Base-by-base conservation (phyloP, 1,140 invertebrate species). In the Lepeophtheirus salmonis region DNA sequence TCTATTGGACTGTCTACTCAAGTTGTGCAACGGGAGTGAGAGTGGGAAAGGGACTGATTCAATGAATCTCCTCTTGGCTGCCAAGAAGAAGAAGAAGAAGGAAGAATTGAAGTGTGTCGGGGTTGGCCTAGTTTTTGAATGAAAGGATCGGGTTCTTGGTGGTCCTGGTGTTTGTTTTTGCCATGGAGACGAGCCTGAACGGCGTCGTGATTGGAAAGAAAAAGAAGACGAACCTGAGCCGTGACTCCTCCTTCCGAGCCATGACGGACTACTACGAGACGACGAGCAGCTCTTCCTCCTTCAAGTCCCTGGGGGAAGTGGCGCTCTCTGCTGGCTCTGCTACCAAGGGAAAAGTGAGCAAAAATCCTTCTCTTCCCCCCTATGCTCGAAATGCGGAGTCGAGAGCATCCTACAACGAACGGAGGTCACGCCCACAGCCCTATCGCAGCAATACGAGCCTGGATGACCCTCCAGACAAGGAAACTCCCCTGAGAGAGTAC, bases 401-500 rank as follows among this genome's bases (percentile, higher is more conserved):
- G 6, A n/a, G 30, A 10, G 30, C 30, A 1, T 63, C 18, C 16
- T 20, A 41, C 50, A 13, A 4, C 20, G 2, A 55, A 10, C 12
- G 12, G 10, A 49, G n/a, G 13, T 30, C 23, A 49, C 2, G 16
- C 22, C 55, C 23, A 2, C 16, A 50, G 17, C n/a, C n/a, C 26
- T 63, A 48, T 55, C 65, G 4, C 50, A 59, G n/a, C 23, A 60
- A 21, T 62, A 50, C 25, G 64, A 64, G 18, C 53, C 62, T 51
- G 13, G 22, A 20, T 17, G 63, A 16, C 16, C 63, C 30, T 6
- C 30, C 30, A 6, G 30, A 41, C 6, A 41, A 41, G 30, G 30
- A 41, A n/a, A 14, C 6, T 41, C 63, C 75, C 30, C 67, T 74
- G 20, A 68, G 78, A 21, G 77, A 79, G 63, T 80, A 78, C 67